Evolutionary conservation across 2,888 invertebrate genomes (phyloP), one percentile per base, ranked within the genome.

Genomic region (Trissolcus japonicus): DNA sequence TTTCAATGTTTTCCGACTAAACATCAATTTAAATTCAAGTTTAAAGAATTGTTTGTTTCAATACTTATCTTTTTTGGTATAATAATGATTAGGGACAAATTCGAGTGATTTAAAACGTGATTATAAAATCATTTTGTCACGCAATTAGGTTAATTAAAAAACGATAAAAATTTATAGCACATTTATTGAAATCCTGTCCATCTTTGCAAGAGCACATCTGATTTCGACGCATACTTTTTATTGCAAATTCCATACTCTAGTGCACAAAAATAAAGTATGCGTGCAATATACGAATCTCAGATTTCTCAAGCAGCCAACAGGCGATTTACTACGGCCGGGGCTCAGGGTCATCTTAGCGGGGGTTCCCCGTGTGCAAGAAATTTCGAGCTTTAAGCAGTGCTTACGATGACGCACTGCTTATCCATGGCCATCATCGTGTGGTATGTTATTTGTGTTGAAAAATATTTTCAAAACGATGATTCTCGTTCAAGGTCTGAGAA

Each of bases 281-380:
- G 55, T 54, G 63, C 69, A 75, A 68, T 75, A 68, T 75, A 75
- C 75, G 48, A 63, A 83, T 85, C 84, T 86, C 83, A 84, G 81
- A 82, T 86, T 85, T 83, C 83, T 86, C 81, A 79, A 82, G 81
- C 80, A 82, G 81, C 80, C 83, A 81, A 78, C 72, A 74, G 77
- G 82, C 83, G 83, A 86, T 86, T 87, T 86, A 87, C 86, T 85
- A 84, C 85, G 82, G 81, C 80, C 83, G 81, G 79, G 82, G 84
- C 80, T 82, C 79, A 81, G 79, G 86, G 86, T 86, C 86, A 86
- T 80, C 84, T 84, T 86, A 69, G 83, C 85, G 81, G 85, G 86
- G 82, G 84, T 83, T 84, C 80, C 80, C 72, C 76, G n/a, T 25
- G 60, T n/a, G 57, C 59, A 69, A 62, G 48, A 56, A 57, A 59